Conservation (phyloP, 1,140 invertebrate species). For the Triops longicaudatus region DNA sequence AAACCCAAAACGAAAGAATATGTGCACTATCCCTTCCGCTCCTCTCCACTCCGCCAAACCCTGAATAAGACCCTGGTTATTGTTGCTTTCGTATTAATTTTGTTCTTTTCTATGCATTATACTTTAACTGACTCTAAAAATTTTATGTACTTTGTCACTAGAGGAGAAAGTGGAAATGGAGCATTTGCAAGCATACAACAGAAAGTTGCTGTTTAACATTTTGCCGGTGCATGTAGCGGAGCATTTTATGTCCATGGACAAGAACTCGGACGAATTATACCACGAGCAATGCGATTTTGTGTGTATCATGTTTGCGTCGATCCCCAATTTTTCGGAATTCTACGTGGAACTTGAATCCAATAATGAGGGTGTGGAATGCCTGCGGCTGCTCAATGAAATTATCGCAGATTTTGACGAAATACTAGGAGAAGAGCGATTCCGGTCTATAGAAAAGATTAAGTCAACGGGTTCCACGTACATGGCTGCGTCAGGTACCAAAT, state of each 20-base stretch:
- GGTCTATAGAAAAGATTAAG: conserved; percentile 94
- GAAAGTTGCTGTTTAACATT: conserved; percentile 88
- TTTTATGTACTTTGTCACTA: conserved; percentile 34
- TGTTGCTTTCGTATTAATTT: not conserved
- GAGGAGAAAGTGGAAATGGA: conserved; percentile 93
- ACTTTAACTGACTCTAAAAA: no score
- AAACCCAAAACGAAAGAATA: no score
- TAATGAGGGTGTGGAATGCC: conserved; percentile 89
- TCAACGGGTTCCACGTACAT: conserved; percentile 93
- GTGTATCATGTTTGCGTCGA: conserved; percentile 91
- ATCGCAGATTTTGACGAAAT: conserved; percentile 94
- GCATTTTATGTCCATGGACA: conserved; percentile 77
- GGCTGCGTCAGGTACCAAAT: conserved; percentile 75
- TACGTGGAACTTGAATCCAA: conserved; percentile 90
- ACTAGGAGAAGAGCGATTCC: conserved; percentile 73
- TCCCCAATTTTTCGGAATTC: conserved; percentile 95
- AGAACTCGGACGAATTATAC: conserved; percentile 63
- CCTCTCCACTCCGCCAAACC: no score
- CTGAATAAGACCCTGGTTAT: no score
- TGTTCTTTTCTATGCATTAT: no score
- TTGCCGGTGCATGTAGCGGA: conserved; percentile 87
- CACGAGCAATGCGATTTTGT: conserved; percentile 91
- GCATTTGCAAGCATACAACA: conserved; percentile 84
- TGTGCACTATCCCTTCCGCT: no score
- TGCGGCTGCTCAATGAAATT: conserved; percentile 90